A percentile compares a stretch with the other conserved stretches of the same genome.
Evolutionary conservation across 2,888 invertebrate genomes (phyloP).

Genomic region (Orgyia antiqua): DNA sequence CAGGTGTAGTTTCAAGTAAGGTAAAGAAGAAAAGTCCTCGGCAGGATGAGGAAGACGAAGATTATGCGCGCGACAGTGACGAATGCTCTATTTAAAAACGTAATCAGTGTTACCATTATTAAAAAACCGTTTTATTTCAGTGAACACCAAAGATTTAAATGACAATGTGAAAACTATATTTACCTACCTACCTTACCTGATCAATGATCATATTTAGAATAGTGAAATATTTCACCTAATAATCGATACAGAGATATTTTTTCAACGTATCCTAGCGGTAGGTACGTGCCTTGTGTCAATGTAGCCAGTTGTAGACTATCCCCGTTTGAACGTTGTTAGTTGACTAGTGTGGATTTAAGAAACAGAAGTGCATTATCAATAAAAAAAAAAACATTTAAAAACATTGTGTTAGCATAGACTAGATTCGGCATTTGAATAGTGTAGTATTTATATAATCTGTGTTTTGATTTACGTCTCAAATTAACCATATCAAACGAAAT

Average conservation of each 20-base stretch:
- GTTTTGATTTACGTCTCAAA: constrained; percentile 48
- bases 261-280: constrained; percentile 63
- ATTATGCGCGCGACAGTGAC: constrained; percentile 78
- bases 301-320: constrained; percentile 34
- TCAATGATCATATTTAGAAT: constrained; percentile 26
- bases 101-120: constrained; percentile 26
- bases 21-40: constrained; percentile 46
- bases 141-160: constrained; percentile 61
- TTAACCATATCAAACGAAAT: constrained; percentile 50
- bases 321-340: constrained; percentile 28
- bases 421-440: constrained; percentile 64
- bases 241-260: constrained; percentile 65
- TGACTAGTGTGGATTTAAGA: constrained; percentile 18
- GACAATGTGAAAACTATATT: constrained; percentile 24
- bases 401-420: constrained; percentile 46
- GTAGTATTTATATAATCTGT: constrained; percentile 34
- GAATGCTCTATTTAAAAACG: constrained; percentile 79
- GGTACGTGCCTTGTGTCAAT: constrained; percentile 67
- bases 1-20: constrained; percentile 61
- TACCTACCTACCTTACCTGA: constrained; percentile 24
- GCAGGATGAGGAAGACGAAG: constrained; percentile 66
- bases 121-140: constrained; percentile 31
- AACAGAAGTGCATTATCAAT: constrained; percentile 30
- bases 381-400: constrained; percentile 25
- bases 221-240: constrained; percentile 30